Base-by-base conservation (phyloP, 2,888 invertebrate species). In the Ecdyonurus torrentis region DNA sequence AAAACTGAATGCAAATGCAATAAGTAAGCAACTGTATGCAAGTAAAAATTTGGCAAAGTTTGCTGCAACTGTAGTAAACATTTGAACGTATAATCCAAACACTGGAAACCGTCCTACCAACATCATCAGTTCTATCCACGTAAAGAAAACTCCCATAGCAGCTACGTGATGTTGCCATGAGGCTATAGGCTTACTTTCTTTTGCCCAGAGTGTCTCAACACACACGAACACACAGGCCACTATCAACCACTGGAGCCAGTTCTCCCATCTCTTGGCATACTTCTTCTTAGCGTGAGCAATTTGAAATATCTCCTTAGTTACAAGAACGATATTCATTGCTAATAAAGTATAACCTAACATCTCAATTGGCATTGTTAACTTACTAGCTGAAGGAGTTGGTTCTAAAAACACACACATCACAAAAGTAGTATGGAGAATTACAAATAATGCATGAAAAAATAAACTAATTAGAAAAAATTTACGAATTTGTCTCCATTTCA, bases 51-150 rank as follows among this genome's bases (percentile, higher is more conserved):
- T 89, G 19, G 84, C 83, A 72, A 91, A 91, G 71, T 91, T 91
- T 0, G 88, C 79, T 1, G 90, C 84, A 63, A 91, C 84, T 69
- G 86, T 87, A 1, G 89, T 88, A 72, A 91, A 90, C 89, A 91
- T 91, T 75, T 91, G 90, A 23, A 91, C 86, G 71, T 91, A 91
- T 1, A 91, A 77, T 0, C 91, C 91, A 69, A 91, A 91, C 67
- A 87, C 86, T 50, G 91, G 91, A 74, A 91, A 91, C 63, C 91
- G 78, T 23, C 90, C 91, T 19, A 91, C 85, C 24, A 91, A 82
- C 82, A 90, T 86, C 88, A 91, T 89, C 19, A 90, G 75, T 71
- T 91, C 89, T 5, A 89, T 73, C 91, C 91, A 91, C 52, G 87
- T 85, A 61, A 90, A 76, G 65, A 91, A 83, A 69, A 91, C 85